Percentiles rank a stretch among this genome's conserved stretches.
These are phyloP conservation scores for Trididemnum miniatum DNA, from an alignment of 23 tunicate genomes.

Conservation along the genomic window DNA sequence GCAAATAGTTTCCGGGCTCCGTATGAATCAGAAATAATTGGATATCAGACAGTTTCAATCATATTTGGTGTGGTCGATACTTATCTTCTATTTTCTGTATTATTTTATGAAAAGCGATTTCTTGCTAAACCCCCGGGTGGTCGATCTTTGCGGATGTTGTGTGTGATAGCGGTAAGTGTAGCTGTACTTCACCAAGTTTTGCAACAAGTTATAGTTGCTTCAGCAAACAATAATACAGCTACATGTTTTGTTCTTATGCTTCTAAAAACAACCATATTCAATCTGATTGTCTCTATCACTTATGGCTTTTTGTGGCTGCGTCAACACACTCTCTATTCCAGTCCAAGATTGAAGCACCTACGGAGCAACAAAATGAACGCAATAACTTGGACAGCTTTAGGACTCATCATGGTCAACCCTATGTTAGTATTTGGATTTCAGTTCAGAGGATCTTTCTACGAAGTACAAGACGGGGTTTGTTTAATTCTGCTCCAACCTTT, in stretches of 20 bases:
- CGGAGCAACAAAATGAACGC: neutral
- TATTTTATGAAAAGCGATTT: neutral
- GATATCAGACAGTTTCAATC: neutral
- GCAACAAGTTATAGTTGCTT: conserved; percentile 27
- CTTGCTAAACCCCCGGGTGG: conserved; percentile 10
- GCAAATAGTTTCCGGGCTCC: no score
- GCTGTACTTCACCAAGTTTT: conserved; percentile 7
- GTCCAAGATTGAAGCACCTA: neutral
- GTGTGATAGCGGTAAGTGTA: conserved; percentile 19
- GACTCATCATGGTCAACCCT: neutral
- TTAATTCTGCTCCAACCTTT: neutral
- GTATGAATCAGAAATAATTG: neutral
- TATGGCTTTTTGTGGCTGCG: conserved; percentile 45
- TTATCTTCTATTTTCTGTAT: conserved; percentile 23
- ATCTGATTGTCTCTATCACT: conserved; percentile 19
- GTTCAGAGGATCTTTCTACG: neutral
- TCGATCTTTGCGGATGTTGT: neutral
- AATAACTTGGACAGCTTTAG: neutral
- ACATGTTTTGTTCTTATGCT: conserved; percentile 23
- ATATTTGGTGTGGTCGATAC: conserved; percentile 8
- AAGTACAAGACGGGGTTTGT: neutral
- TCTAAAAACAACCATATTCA: conserved; percentile 32
- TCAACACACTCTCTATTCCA: conserved; percentile 33
- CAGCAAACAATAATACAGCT: conserved; percentile 4
- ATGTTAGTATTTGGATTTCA: neutral